Evolutionary conservation across 2,888 invertebrate species (phyloP).

Genomic region (Oligia fasciuncula): DNA sequence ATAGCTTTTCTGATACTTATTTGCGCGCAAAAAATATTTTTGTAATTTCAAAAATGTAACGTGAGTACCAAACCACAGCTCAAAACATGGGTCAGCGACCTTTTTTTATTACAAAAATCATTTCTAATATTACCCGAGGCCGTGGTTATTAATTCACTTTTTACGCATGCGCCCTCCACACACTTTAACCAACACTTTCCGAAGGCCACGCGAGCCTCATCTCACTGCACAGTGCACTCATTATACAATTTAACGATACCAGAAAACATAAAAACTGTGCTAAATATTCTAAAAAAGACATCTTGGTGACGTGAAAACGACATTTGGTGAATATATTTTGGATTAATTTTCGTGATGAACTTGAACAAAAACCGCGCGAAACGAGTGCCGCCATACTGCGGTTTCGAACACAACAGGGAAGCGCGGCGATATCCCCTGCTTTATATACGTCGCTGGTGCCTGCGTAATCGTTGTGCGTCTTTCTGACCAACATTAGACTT

Average conservation of each 20-base stretch:
- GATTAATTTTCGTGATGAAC: background rate
- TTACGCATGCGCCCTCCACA: slow-evolving; percentile 36
- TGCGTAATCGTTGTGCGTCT: slow-evolving; percentile 49
- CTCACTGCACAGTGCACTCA: slow-evolving; percentile 20
- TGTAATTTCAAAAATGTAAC: background rate
- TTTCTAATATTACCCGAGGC: slow-evolving; percentile 2
- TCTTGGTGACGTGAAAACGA: slow-evolving; percentile 1
- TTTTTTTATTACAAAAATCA: background rate
- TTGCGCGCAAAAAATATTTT: background rate
- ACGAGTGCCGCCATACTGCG: slow-evolving; percentile 5
- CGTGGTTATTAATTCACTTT: slow-evolving; percentile 23
- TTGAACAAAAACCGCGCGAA: background rate
- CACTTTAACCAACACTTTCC: background rate
- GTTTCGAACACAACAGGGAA: slow-evolving; percentile 20
- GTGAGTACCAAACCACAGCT: too few relatives aligned
- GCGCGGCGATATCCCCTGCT: background rate
- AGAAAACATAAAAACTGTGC: background rate
- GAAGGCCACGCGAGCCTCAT: slow-evolving; percentile 17
- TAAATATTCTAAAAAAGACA: background rate
- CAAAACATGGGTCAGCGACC: background rate
- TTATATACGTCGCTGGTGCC: slow-evolving; percentile 24
- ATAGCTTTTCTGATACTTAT: too few relatives aligned
- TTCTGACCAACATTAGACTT: slow-evolving; percentile 10
- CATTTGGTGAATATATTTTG: slow-evolving; percentile 33
- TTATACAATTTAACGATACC: slow-evolving; percentile 2